A percentile compares a stretch with the other conserved stretches of the same genome.
phyloP scores from a whole-genome alignment of 2,113 vertebrate species.

The Osmerus eperlanus region DNA sequence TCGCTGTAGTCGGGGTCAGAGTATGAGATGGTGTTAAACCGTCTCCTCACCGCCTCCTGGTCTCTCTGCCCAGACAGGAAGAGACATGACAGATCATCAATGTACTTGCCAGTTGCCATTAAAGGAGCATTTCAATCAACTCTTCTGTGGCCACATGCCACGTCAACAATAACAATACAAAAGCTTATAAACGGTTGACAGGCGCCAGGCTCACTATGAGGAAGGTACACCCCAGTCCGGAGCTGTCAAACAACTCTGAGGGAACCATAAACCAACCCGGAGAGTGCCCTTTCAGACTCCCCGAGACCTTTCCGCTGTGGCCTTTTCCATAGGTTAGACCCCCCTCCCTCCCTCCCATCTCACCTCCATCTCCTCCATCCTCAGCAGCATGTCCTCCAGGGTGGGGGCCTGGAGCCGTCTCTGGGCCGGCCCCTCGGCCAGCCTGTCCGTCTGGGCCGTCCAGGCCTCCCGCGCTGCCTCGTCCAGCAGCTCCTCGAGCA shows the following conservation, averaged over 20 bases:
- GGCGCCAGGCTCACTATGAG: neutral
- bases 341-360: slow-evolving; percentile 20
- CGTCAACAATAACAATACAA: neutral
- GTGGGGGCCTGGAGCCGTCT: slow-evolving; percentile 50
- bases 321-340: slow-evolving; percentile 2
- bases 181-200: neutral
- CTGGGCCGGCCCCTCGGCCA: slow-evolving; percentile 36
- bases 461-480: slow-evolving; percentile 58
- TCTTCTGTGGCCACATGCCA: slow-evolving; percentile 2
- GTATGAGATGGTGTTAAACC: slow-evolving; percentile 79
- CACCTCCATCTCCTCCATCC: slow-evolving; percentile 97
- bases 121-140: too few species aligned
- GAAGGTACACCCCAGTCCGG: neutral
- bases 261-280: slow-evolving; percentile 38
- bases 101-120: too few species aligned
- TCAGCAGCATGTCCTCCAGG: slow-evolving; percentile 85
- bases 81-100: too few species aligned
- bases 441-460: slow-evolving; percentile 47
- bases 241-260: slow-evolving; percentile 36
- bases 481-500: slow-evolving; percentile 71
- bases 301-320: slow-evolving; percentile 24
- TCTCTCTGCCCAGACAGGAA: slow-evolving; percentile 73
- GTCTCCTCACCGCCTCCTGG: slow-evolving; percentile 82
- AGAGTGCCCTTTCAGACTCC: slow-evolving; percentile 34
- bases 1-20: slow-evolving; percentile 74